These are phyloP conservation scores for Drosophila nigrodunni DNA, from an alignment of 1,140 invertebrate species.

Conservation along the genomic window DNA sequence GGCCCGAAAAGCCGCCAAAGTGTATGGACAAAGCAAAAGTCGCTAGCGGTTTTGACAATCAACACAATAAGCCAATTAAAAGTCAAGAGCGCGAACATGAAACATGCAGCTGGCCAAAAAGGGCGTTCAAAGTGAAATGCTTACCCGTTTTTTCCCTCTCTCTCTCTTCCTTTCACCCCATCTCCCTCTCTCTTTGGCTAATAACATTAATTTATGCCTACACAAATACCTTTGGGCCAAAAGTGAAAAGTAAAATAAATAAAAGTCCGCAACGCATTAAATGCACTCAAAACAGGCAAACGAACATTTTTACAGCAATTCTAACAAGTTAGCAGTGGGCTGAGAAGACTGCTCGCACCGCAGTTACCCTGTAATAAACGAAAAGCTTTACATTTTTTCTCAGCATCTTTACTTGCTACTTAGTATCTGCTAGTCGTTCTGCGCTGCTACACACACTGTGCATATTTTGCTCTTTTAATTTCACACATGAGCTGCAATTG, in stretches of 20 bases:
- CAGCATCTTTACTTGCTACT: too few species aligned
- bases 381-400: neutral
- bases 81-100: constrained; percentile 44
- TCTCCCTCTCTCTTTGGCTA: neutral
- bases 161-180: too few species aligned
- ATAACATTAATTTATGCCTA: constrained; percentile 62
- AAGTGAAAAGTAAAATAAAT: constrained; percentile 10
- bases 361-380: neutral
- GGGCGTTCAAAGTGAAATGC: constrained; percentile 55
- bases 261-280: constrained; percentile 32
- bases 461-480: constrained; percentile 62
- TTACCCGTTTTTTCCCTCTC: neutral
- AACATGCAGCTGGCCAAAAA: constrained; percentile 33
- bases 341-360: neutral
- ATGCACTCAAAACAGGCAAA: constrained; percentile 13
- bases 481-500: constrained; percentile 64
- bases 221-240: neutral
- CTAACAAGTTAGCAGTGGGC: neutral
- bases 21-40: constrained; percentile 14
- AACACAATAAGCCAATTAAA: constrained; percentile 77
- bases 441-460: constrained; percentile 35
- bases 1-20: constrained; percentile 23
- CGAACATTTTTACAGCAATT: constrained; percentile 7
- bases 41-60: constrained; percentile 49
- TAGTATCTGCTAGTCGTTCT: constrained; percentile 4